phyloP scores from a whole-genome alignment of 2,888 invertebrate genomes.

The Sminthurinus aureus region DNA sequence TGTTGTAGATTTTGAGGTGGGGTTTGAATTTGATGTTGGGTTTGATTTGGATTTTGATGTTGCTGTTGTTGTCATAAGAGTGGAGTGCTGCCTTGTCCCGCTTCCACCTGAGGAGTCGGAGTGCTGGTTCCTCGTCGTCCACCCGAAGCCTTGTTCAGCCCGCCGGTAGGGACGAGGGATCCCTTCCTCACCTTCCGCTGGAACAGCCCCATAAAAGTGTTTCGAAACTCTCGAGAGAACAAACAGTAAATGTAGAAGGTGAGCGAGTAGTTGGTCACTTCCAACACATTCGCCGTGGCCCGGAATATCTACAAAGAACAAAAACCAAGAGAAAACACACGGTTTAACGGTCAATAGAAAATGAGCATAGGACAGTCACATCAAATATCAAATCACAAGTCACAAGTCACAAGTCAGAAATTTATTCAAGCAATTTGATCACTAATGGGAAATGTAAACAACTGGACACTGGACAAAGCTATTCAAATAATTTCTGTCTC shows the following conservation, averaged over 20 bases:
- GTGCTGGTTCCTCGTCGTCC: conserved; percentile 43
- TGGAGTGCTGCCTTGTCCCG: conserved; percentile 46
- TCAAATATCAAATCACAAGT: too few species aligned
- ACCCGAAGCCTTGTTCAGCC: conserved; percentile 44
- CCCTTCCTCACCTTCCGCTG: conserved; percentile 54
- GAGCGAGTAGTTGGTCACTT: conserved; percentile 78
- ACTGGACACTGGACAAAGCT: too few species aligned
- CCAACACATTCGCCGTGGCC: conserved; percentile 75
- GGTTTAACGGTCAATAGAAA: too few species aligned
- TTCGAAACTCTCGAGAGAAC: conserved; percentile 79
- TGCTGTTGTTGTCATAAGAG: conserved; percentile 51
- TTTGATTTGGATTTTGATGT: too few species aligned
- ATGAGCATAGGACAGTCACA: too few species aligned
- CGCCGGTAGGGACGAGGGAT: conserved; percentile 33
- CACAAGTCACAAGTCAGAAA: too few species aligned
- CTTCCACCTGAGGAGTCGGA: conserved; percentile 38
- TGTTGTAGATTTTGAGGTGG: too few species aligned
- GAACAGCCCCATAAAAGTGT: conserved; percentile 72
- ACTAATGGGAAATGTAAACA: background rate
- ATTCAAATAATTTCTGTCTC: too few species aligned
- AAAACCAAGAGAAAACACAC: background rate
- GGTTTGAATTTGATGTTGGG: too few species aligned
- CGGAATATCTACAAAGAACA: conserved; percentile 69
- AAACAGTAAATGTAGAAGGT: conserved; percentile 82
- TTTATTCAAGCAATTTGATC: too few species aligned